Evolutionary conservation across 2,113 vertebrate species (phyloP).

Genomic region (Pipra filicauda): DNA sequence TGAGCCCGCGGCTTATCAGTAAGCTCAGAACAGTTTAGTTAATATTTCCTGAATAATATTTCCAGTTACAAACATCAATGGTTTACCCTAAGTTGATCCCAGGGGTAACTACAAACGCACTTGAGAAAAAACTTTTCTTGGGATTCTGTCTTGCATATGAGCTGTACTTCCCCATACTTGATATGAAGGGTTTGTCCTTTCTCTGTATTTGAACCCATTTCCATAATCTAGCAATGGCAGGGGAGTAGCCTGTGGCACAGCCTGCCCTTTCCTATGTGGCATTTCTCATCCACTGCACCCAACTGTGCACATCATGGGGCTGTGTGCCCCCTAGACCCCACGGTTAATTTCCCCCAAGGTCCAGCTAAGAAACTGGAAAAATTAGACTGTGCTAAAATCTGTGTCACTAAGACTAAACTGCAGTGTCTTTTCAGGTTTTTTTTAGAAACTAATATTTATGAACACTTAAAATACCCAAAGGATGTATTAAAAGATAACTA

Average conservation of each 20-base stretch:
- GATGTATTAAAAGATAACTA: neutral
- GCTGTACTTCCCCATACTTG: neutral
- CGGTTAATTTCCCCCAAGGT: neutral
- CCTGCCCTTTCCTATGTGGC: neutral
- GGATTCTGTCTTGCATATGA: neutral
- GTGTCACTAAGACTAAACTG: neutral
- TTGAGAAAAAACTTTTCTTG: neutral
- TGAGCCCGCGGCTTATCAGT: neutral
- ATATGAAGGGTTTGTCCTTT: neutral
- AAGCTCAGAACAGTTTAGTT: neutral
- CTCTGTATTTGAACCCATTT: neutral
- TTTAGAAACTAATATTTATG: neutral
- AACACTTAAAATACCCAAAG: neutral
- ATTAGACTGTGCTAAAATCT: neutral
- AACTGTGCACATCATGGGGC: neutral
- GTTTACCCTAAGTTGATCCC: neutral
- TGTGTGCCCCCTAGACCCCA: neutral
- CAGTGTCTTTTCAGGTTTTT: neutral
- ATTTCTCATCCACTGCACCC: neutral
- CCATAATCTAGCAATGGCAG: rapidly evolving
- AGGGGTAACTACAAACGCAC: neutral
- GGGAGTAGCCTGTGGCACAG: neutral
- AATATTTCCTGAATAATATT: neutral
- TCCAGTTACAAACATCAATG: neutral
- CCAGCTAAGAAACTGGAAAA: neutral